phyloP scores from a whole-genome alignment of 2,888 invertebrate species.

The Helleia helle region DNA sequence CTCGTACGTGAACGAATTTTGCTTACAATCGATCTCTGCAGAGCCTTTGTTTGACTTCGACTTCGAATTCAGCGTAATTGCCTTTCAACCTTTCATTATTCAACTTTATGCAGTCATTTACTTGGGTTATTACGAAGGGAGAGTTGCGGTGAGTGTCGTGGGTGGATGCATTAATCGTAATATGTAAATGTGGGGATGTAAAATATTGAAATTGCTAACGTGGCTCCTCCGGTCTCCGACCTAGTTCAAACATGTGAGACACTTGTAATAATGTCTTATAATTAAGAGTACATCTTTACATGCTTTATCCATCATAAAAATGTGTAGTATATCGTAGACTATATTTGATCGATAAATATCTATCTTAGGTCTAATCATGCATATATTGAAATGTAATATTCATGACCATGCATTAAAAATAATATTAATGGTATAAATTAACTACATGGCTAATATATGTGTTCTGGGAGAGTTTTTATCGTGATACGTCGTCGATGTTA shows the following conservation, averaged over 20 bases:
- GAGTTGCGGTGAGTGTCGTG: constrained; percentile 61
- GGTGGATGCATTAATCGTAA: constrained; percentile 71
- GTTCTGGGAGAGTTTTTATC: too few species aligned
- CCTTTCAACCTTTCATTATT: constrained; percentile 73
- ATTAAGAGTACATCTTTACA: too few species aligned
- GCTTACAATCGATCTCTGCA: constrained; percentile 64
- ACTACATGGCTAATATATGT: too few species aligned
- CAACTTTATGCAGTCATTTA: constrained; percentile 73
- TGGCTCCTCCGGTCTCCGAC: constrained; percentile 37
- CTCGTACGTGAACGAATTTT: constrained; percentile 67
- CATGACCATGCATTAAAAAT: too few species aligned
- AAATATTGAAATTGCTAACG: constrained; percentile 63
- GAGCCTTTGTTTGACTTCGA: constrained; percentile 70
- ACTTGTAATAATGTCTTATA: too few species aligned
- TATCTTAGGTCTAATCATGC: too few species aligned
- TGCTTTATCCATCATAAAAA: too few species aligned
- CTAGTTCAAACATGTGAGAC: constrained; percentile 14
- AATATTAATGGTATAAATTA: too few species aligned
- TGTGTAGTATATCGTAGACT: too few species aligned
- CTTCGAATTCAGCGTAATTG: constrained; percentile 72
- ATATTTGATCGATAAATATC: too few species aligned
- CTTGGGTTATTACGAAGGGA: constrained; percentile 70
- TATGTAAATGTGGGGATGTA: constrained; percentile 66
- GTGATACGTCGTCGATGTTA: too few species aligned
- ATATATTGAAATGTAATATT: too few species aligned